Conservation (phyloP, 2,113 vertebrate genomes). For the Climacteris rufus region DNA sequence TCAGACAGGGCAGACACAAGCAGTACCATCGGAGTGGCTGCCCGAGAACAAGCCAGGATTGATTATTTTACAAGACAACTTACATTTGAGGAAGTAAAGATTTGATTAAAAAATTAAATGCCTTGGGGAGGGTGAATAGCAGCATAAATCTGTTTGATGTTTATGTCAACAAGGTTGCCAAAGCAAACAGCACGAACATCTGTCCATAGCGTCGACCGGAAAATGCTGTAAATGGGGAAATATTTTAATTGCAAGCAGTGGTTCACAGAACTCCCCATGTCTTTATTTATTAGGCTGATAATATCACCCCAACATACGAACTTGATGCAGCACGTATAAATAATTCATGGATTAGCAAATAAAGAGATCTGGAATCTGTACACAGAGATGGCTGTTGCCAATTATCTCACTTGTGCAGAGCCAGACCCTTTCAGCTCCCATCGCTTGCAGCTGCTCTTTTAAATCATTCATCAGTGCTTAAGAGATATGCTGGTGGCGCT, state of each 20-base stretch:
- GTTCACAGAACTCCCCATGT: not conserved
- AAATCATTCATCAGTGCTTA: conserved; percentile 63
- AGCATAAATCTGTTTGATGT: conserved; percentile 33
- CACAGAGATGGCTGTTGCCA: conserved; percentile 57
- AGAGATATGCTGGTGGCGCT: conserved; percentile 14
- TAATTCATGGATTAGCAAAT: conserved; percentile 73
- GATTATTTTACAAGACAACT: conserved; percentile 47
- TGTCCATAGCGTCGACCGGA: not conserved
- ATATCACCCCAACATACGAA: conserved; percentile 52
- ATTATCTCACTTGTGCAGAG: conserved; percentile 67
- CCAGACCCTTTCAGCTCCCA: conserved; percentile 16
- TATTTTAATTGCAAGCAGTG: conserved; percentile 53
- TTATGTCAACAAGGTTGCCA: conserved; percentile 40
- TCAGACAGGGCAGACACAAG: not conserved
- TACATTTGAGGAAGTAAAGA: conserved; percentile 12
- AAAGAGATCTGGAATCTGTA: conserved; percentile 73
- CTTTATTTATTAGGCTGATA: conserved; percentile 69
- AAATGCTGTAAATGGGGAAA: conserved; percentile 30
- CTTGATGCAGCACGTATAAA: conserved; percentile 23
- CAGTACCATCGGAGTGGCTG: not conserved
- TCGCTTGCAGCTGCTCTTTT: conserved; percentile 69
- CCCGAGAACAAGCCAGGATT: not conserved
- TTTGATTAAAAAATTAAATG: conserved; percentile 33
- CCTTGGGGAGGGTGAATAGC: not conserved
- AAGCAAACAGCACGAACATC: conserved; percentile 31